These are phyloP conservation scores for Xiphophorus maculatus DNA, from an alignment of 2,113 vertebrate species.

Conservation along the genomic window DNA sequence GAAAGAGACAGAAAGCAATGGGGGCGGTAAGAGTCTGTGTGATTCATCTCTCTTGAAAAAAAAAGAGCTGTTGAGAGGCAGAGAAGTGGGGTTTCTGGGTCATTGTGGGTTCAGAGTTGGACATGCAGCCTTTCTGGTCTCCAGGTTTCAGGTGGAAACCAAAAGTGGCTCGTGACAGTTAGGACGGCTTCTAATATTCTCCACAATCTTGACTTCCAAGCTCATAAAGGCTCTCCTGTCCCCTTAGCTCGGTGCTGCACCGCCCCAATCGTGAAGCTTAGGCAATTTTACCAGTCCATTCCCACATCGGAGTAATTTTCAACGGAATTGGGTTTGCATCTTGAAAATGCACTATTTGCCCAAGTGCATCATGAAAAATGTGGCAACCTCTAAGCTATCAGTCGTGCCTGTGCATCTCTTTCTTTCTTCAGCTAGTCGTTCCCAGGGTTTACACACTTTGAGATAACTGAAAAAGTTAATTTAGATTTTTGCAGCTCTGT, in stretches of 20 bases:
- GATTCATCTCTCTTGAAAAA: constrained; percentile 67
- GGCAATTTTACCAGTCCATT: constrained; percentile 60
- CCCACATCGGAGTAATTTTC: constrained; percentile 40
- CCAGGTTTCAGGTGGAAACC: constrained; percentile 5
- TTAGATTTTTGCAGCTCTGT: constrained; percentile 30
- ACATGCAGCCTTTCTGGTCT: constrained; percentile 2
- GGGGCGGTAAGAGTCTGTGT: constrained; percentile 55
- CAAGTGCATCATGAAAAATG: constrained; percentile 53
- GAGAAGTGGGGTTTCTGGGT: constrained; percentile 34
- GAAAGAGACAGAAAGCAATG: constrained; percentile 68
- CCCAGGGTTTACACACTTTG: constrained; percentile 25
- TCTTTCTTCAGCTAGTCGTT: constrained; percentile 8
- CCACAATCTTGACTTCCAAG: constrained; percentile 64
- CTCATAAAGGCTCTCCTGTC: constrained; percentile 62
- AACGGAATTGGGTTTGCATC: constrained; percentile 29
- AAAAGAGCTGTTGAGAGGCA: constrained; percentile 43
- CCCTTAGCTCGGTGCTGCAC: constrained; percentile 54
- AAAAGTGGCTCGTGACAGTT: neutral
- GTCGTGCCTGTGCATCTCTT: constrained; percentile 25
- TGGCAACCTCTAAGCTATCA: constrained; percentile 45
- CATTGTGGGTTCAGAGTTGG: constrained; percentile 16
- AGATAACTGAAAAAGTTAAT: constrained; percentile 21
- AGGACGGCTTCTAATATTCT: constrained; percentile 43
- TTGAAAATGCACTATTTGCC: constrained; percentile 30
- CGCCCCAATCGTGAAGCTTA: constrained; percentile 43